A percentile compares a stretch with the other conserved stretches of the same genome.
These are phyloP conservation scores for Diabrotica balteata DNA, from an alignment of 2,888 invertebrate genomes.

Conservation along the genomic window DNA sequence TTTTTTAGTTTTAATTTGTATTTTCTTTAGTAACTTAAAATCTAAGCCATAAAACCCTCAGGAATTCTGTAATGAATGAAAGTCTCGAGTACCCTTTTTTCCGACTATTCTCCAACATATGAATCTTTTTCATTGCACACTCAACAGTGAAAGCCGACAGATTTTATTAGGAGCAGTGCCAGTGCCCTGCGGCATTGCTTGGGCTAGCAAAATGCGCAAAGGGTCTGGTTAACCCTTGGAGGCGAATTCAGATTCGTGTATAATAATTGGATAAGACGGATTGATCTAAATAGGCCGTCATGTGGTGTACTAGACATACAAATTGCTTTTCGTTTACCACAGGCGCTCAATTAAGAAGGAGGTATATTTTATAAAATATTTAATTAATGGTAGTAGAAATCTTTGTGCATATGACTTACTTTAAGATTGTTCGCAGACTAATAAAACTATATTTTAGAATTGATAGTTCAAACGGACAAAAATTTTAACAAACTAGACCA, in stretches of 20 bases:
- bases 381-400: no score
- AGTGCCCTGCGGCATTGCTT: constrained; percentile 2
- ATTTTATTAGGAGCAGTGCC: constrained; percentile 1
- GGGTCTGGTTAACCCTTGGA: not conserved
- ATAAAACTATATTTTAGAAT: no score
- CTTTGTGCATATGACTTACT: no score
- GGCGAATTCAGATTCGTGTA: not conserved
- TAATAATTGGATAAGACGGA: constrained; percentile 3
- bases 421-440: no score
- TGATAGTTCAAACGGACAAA: no score
- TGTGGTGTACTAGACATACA: not conserved
- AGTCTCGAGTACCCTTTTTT: not conserved
- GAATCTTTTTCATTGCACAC: not conserved
- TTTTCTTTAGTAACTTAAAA: no score
- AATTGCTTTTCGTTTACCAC: not conserved
- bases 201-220: constrained; percentile 1
- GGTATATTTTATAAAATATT: no score
- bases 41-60: not conserved
- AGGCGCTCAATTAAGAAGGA: not conserved
- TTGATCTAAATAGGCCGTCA: not conserved
- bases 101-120: not conserved
- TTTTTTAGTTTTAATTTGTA: no score
- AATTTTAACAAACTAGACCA: no score
- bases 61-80: not conserved
- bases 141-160: not conserved